Conservation (phyloP, 2,113 vertebrate genomes). For the Varanus komodoensis region DNA sequence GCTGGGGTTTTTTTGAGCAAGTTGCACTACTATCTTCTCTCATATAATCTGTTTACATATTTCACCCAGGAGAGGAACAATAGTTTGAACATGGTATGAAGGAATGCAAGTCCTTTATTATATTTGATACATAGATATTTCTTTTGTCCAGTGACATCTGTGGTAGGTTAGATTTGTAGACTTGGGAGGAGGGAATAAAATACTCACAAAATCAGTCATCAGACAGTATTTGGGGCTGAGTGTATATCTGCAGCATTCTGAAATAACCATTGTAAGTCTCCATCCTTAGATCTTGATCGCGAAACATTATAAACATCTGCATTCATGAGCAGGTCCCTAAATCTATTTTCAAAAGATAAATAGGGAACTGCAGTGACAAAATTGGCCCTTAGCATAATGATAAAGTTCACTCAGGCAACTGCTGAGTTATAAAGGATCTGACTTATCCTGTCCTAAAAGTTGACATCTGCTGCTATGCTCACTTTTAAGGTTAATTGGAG, state of each 20-base stretch:
- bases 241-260: no score
- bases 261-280: background rate
- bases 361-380: background rate
- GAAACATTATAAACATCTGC: background rate
- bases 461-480: background rate
- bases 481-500: background rate
- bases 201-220: background rate
- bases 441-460: background rate
- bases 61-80: no score
- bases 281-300: background rate
- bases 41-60: background rate
- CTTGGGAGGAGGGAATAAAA: background rate
- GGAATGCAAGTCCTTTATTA: background rate
- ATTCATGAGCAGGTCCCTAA: background rate
- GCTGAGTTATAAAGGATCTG: background rate
- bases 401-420: background rate
- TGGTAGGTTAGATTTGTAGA: background rate
- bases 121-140: background rate
- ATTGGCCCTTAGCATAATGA: background rate
- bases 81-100: background rate
- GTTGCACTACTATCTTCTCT: no score
- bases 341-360: background rate
- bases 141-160: background rate
- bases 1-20: no score
- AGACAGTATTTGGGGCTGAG: background rate